These are phyloP conservation scores for Thinocorus orbignyianus DNA, from an alignment of 2,113 vertebrate genomes.

Conservation along the genomic window DNA sequence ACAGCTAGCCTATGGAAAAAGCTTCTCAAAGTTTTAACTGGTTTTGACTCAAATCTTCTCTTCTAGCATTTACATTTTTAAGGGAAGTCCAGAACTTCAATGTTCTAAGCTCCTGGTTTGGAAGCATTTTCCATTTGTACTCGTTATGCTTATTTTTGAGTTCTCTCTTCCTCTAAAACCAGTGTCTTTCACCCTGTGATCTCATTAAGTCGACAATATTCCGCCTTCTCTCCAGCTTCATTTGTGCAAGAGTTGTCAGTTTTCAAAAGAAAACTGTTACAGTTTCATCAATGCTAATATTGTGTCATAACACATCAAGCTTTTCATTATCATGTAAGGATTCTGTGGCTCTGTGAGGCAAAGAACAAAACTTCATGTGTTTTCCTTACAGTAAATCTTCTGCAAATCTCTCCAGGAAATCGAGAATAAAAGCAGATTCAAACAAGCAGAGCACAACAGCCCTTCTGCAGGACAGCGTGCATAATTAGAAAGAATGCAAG, in stretches of 20 bases:
- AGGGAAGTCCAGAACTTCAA: not conserved
- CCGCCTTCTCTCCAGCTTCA: not conserved
- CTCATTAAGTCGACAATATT: not conserved
- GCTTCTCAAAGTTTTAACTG: not conserved
- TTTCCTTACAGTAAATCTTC: not conserved
- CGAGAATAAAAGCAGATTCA: slow-evolving; percentile 17
- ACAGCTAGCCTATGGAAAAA: not conserved
- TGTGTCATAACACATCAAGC: not conserved
- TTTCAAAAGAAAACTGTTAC: not conserved
- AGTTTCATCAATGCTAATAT: not conserved
- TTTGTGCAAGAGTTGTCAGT: not conserved
- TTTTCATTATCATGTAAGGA: not conserved
- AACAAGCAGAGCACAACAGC: not conserved
- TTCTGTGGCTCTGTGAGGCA: not conserved
- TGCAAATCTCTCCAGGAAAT: slow-evolving; percentile 14
- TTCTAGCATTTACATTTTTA: not conserved
- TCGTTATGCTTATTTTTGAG: not conserved
- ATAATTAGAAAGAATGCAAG: not conserved
- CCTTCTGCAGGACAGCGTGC: not conserved
- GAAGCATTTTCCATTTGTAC: not conserved
- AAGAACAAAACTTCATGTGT: not conserved
- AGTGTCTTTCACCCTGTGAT: not conserved
- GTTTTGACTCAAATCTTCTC: not conserved
- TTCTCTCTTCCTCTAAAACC: not conserved
- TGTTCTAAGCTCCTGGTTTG: not conserved